Evolutionary conservation across 1,140 invertebrate species (phyloP).

Genomic region (Archegozetes longisetosus): DNA sequence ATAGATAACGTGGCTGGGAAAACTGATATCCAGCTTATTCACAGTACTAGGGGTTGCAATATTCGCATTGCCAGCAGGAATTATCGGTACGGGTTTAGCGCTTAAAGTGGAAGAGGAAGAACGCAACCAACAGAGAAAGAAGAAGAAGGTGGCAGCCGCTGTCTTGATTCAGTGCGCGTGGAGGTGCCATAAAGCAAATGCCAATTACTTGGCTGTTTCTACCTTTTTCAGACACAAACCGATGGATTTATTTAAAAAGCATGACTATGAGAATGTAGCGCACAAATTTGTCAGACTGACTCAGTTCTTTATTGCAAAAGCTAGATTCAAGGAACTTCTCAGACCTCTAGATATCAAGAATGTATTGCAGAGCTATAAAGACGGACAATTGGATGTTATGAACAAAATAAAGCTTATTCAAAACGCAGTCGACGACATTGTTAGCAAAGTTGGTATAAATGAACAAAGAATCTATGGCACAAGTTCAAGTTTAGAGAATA

Average conservation of each 20-base stretch:
- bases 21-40: slow-evolving; percentile 10
- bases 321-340: slow-evolving; percentile 82
- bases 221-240: slow-evolving; percentile 2
- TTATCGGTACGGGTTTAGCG: slow-evolving; percentile 13
- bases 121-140: slow-evolving; percentile 5
- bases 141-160: slow-evolving; percentile 10
- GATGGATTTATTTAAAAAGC: slow-evolving; percentile 8
- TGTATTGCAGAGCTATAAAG: slow-evolving; percentile 87
- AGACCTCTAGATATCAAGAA: slow-evolving; percentile 95
- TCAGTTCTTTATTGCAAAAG: slow-evolving; percentile 67
- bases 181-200: slow-evolving; percentile 3
- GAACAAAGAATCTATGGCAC: not conserved
- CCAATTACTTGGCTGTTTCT: not conserved
- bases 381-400: slow-evolving; percentile 73
- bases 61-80: slow-evolving; percentile 10
- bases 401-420: slow-evolving; percentile 60
- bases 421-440: slow-evolving; percentile 2
- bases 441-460: not conserved
- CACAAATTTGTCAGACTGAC: slow-evolving; percentile 8
- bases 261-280: slow-evolving; percentile 4
- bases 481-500: not conserved
- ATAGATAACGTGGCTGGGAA: slow-evolving; percentile 11
- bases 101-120: slow-evolving; percentile 12
- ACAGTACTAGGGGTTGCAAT: slow-evolving; percentile 9
- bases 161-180: slow-evolving; percentile 5